Evolutionary conservation across 2,888 invertebrate genomes (phyloP).

Genomic region (Coleophora flavipennella): DNA sequence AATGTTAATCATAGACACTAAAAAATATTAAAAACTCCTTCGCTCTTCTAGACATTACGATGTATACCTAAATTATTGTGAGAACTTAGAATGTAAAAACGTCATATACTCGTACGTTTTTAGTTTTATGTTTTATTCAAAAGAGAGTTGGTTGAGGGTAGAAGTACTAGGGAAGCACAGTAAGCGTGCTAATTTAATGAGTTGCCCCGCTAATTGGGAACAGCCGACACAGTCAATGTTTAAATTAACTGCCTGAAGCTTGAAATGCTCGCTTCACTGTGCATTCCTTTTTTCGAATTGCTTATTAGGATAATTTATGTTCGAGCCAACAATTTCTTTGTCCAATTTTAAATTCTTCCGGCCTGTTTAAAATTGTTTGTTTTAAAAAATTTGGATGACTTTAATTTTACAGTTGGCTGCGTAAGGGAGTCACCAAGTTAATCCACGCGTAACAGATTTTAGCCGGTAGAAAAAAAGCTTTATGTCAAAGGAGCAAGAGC

Average conservation of each 20-base stretch:
- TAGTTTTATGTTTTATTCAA: neutral
- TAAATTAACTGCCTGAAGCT: conserved; percentile 37
- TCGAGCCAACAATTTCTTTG: neutral
- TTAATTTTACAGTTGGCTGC: neutral
- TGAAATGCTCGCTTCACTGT: conserved; percentile 15
- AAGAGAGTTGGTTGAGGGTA: neutral
- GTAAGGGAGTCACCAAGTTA: too few relatives aligned
- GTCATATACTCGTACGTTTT: neutral
- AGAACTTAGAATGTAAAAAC: neutral
- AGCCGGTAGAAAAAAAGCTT: too few relatives aligned
- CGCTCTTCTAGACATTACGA: too few relatives aligned
- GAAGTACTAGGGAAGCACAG: conserved; percentile 23
- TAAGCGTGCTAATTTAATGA: conserved; percentile 42
- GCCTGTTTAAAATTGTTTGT: neutral
- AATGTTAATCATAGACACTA: too few relatives aligned
- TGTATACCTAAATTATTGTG: too few relatives aligned
- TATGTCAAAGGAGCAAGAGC: too few relatives aligned
- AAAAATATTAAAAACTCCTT: too few relatives aligned
- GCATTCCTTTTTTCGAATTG: conserved; percentile 17
- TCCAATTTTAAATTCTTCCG: neutral
- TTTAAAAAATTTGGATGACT: neutral
- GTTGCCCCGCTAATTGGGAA: conserved; percentile 47
- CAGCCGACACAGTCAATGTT: conserved; percentile 44
- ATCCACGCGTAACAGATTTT: too few relatives aligned
- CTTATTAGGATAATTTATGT: conserved; percentile 2